Conservation (phyloP, 2,888 invertebrate genomes). For the Hemistola chrysoprasaria region DNA sequence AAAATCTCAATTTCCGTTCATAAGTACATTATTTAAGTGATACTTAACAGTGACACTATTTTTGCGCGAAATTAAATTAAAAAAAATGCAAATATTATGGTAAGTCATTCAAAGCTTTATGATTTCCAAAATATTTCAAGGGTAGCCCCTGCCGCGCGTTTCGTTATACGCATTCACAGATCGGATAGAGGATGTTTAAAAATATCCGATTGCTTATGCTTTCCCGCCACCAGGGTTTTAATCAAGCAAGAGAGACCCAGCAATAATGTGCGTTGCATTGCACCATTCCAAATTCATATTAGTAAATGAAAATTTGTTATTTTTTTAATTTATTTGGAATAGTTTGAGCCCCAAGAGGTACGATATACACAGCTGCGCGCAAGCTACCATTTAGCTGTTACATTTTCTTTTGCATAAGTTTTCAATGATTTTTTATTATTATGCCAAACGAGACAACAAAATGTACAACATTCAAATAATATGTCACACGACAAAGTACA, state of each 20-base stretch:
- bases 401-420: conserved; percentile 29
- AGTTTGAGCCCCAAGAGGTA: conserved; percentile 69
- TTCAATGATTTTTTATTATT: conserved; percentile 9
- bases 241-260: conserved; percentile 57
- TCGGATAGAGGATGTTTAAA: conserved; percentile 33
- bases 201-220: conserved; percentile 33
- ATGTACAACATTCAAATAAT: too few species aligned
- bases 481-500: conserved; percentile 18
- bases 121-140: conserved; percentile 8
- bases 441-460: conserved; percentile 9
- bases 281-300: conserved; percentile 45
- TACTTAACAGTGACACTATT: too few species aligned
- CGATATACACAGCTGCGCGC: conserved; percentile 77
- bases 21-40: too few species aligned
- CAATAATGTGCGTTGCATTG: conserved; percentile 51
- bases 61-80: neutral
- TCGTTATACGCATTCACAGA: conserved; percentile 39
- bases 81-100: neutral
- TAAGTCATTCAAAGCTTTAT: too few species aligned
- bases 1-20: too few species aligned
- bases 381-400: conserved; percentile 75
- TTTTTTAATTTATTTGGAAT: conserved; percentile 47
- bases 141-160: conserved; percentile 53
- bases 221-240: conserved; percentile 75
- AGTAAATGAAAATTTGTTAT: conserved; percentile 18